Base-by-base conservation (phyloP, 2,113 vertebrate genomes). In the Cololabis saira region DNA sequence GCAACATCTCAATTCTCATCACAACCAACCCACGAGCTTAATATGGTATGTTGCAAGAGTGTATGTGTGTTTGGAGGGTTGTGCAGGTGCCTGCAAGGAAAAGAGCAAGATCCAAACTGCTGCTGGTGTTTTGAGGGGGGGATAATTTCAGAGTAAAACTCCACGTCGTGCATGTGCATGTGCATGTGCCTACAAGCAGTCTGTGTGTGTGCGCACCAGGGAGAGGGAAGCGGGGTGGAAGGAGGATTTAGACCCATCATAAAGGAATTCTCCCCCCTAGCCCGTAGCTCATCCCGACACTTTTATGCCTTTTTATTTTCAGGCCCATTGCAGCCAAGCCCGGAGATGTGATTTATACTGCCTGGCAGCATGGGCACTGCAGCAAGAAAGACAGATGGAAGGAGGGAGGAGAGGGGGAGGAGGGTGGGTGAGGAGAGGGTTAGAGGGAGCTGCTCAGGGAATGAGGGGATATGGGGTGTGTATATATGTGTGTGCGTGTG, bases 251-350 rank as follows among this genome's bases (percentile, higher is more conserved):
- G 87, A 87, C 90, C 89, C 81, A 92, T 92, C 90, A 92, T 92
- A 92, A 92, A 92, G 87, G 89, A 92, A 90, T 90, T 87, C 89
- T 83, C 80, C 83, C 88, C 87, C 86, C 82, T 75, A 84, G 87
- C 85, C 88, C 70, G 89, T 92, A 92, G 86, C 90, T 92, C 90
- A 92, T 92, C 85, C 82, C 80, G 90, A 92, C 90, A 92, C 84
- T 88, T 92, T 92, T 92, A 92, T 90, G 85, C 88, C 87, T 90
- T 92, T 92, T 92, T 92, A 91, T 91, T 92, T 91, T 91, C 89
- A 91, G 89, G 89, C 89, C 90, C 89, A 91, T 87, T 90, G 89
- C 90, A 90, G 87, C 87, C 83, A 82, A 89, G 81, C 86, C 85
- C 76, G 71, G 88, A 90, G 88, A 89, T 88, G 88, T 92, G 90